These are phyloP conservation scores for Ranitomeya imitator DNA, from an alignment of 2,113 vertebrate genomes.

Conservation along the genomic window DNA sequence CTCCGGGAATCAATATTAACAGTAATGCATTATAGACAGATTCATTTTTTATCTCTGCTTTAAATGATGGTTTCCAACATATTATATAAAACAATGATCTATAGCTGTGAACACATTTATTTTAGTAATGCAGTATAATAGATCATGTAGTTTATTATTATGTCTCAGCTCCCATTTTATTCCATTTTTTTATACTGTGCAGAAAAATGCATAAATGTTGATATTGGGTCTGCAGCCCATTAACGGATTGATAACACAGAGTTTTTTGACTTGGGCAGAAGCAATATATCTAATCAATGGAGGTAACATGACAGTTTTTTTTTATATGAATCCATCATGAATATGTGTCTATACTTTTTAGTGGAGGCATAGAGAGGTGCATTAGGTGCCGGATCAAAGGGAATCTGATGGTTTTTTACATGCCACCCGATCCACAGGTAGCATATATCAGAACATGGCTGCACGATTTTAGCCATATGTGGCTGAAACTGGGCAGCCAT, in stretches of 20 bases:
- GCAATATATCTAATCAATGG: too few species aligned
- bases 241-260: not conserved
- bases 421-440: too few species aligned
- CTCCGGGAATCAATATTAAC: not conserved
- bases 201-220: not conserved
- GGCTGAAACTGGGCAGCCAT: too few species aligned
- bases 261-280: too few species aligned
- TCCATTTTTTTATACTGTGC: not conserved
- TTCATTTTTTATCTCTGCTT: conserved; percentile 12
- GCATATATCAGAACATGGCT: too few species aligned
- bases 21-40: conserved; percentile 16
- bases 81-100: not conserved
- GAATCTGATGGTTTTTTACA: too few species aligned
- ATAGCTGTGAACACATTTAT: not conserved
- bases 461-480: too few species aligned
- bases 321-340: too few species aligned
- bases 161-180: not conserved
- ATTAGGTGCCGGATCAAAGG: too few species aligned
- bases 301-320: too few species aligned
- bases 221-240: not conserved
- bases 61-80: not conserved
- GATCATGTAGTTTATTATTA: not conserved
- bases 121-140: not conserved
- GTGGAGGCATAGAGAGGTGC: too few species aligned
- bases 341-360: too few species aligned